These are phyloP conservation scores for Tribolium castaneum DNA, from an alignment of 1,140 invertebrate species.

Conservation along the genomic window DNA sequence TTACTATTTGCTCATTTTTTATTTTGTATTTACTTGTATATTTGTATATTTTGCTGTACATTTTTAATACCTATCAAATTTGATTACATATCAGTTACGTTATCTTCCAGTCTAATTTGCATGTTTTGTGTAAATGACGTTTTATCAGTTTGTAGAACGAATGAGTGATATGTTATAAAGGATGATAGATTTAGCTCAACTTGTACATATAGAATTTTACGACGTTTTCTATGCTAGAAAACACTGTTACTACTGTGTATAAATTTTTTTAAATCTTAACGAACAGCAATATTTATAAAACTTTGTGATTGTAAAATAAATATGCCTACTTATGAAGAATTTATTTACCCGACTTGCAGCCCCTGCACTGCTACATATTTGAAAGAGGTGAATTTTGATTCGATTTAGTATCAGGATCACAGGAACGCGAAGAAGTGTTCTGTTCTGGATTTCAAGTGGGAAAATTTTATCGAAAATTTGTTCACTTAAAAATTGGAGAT, in stretches of 20 bases:
- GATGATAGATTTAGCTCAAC: constrained; percentile 59
- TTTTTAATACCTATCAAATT: constrained; percentile 23
- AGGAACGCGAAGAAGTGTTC: no score
- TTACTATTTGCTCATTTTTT: constrained; percentile 47
- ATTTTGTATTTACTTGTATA: constrained; percentile 47
- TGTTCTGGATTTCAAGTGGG: no score
- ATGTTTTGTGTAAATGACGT: constrained; percentile 41
- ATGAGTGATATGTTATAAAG: constrained; percentile 43
- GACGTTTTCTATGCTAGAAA: constrained; percentile 62
- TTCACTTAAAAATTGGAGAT: no score
- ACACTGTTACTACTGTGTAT: constrained; percentile 62
- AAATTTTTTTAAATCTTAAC: constrained; percentile 63
- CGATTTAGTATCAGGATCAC: no score
- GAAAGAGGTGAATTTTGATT: no score
- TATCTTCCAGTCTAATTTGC: constrained; percentile 44
- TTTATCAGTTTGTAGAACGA: constrained; percentile 38
- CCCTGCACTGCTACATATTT: no score
- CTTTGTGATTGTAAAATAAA: constrained; percentile 64
- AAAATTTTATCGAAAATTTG: no score
- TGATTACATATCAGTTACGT: constrained; percentile 40
- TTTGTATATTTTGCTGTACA: constrained; percentile 37
- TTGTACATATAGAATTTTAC: constrained; percentile 61
- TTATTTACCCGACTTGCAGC: not conserved
- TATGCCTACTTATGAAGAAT: constrained; percentile 39
- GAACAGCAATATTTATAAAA: constrained; percentile 64